A percentile compares a stretch with the other conserved stretches of the same genome.
Evolutionary conservation across 2,888 invertebrate species (phyloP).

Genomic region (Biston betularia): DNA sequence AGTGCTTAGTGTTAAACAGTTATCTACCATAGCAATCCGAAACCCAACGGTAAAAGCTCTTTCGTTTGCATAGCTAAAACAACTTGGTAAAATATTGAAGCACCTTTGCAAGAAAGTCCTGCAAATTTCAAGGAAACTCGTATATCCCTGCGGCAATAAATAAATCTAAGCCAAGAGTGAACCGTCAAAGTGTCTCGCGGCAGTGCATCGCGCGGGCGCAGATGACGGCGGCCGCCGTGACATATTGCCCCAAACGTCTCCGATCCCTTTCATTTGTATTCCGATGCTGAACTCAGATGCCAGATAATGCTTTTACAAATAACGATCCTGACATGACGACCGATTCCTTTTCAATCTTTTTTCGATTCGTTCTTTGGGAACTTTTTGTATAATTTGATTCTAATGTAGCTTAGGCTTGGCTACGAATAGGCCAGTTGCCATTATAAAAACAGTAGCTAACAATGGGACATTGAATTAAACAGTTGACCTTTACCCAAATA

Average conservation of each 20-base stretch:
- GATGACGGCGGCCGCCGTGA: constrained; percentile 61
- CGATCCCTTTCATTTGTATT: constrained; percentile 77
- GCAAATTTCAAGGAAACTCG: constrained; percentile 19
- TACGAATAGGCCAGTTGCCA: constrained; percentile 18
- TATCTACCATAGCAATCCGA: not conserved
- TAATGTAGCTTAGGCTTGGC: constrained; percentile 34
- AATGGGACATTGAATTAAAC: constrained; percentile 44
- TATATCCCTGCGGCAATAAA: constrained; percentile 33
- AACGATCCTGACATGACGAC: constrained; percentile 73
- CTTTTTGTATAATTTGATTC: constrained; percentile 25
- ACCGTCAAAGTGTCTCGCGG: constrained; percentile 38
- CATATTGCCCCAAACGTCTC: constrained; percentile 75
- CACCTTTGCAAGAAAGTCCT: constrained; percentile 7
- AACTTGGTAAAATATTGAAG: constrained; percentile 18
- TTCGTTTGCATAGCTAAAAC: constrained; percentile 10
- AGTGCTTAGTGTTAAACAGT: no score
- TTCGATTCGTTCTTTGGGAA: constrained; percentile 14
- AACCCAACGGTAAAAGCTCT: constrained; percentile 2
- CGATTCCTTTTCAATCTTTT: constrained; percentile 71
- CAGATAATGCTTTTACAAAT: constrained; percentile 82
- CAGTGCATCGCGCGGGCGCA: constrained; percentile 40
- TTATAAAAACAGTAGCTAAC: constrained; percentile 45
- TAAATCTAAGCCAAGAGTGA: constrained; percentile 35
- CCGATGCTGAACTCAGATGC: constrained; percentile 69
- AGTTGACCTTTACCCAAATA: constrained; percentile 44